Base-by-base conservation (phyloP, 2,888 invertebrate genomes). In the Aspidiotus rigidus region DNA sequence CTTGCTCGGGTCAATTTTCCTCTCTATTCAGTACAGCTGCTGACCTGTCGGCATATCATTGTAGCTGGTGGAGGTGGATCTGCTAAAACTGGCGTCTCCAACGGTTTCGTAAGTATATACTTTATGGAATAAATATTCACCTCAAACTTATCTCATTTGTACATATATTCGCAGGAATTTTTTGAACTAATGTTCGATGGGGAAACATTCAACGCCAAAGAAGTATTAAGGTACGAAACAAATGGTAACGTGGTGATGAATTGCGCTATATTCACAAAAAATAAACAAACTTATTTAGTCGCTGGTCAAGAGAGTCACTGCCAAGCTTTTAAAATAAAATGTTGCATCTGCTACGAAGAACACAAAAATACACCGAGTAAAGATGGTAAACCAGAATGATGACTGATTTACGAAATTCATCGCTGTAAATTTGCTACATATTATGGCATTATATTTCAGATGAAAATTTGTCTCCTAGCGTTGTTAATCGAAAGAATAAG, bases 31-130 rank as follows among this genome's bases (percentile, higher is more conserved):
- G 83, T 96, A 44, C 89, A 91, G 80, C 89, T 92, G 82, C 81
- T 97, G 71, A 92, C 92, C 42, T 91, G 90, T 79, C 85, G 93
- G 74, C 95, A 96, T 81, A 88, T 98, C 75, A 81, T 99, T 72
- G 93, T 99, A 62, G 97, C 93, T 72, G 99, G 98, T 69, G 98
- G 98, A 69, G 99, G 98, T 71, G 98, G 99, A 70, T 89, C 93
- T 53, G 89, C 96, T 15, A 96, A 95, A 79, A 97, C 97, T 60
- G 99, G 99, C 69, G 92, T 99, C 69, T 89, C 90, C 53, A 99
- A 99, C 84, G 93, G 94, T 78, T 93, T 99, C 81, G 96, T 93
- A 81, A 87, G 91, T 86, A 49, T n/a, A 49, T 49, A 2, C 6
- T 6, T n/a, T 2, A 13, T 49, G 3, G 15, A 28, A 56, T 28